These are phyloP conservation scores for Acanthurus tractus DNA, from an alignment of 2,797 vertebrate species.

Conservation along the genomic window DNA sequence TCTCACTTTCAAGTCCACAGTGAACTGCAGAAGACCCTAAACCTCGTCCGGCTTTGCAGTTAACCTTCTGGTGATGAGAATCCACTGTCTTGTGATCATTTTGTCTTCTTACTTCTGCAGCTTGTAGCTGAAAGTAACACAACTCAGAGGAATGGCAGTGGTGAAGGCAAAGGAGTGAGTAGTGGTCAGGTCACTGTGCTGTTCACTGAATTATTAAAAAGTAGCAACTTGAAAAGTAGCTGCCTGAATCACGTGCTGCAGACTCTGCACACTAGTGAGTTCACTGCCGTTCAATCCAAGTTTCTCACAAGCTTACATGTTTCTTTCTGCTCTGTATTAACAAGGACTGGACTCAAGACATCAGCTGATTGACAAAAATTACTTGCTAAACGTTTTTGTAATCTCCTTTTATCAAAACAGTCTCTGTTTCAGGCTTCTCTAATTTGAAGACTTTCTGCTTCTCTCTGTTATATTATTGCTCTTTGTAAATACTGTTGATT, in stretches of 20 bases:
- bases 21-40: constrained; percentile 41
- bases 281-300: constrained; percentile 23
- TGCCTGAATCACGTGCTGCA: constrained; percentile 33
- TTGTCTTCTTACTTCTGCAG: constrained; percentile 16
- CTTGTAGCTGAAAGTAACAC: constrained; percentile 23
- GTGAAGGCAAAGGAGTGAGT: constrained; percentile 28
- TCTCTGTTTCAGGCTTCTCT: background rate
- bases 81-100: constrained; percentile 1
- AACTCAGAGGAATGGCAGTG: constrained; percentile 19
- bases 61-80: constrained; percentile 18
- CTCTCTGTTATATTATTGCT: background rate
- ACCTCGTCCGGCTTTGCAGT: constrained; percentile 14
- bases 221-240: constrained; percentile 44
- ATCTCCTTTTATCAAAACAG: background rate
- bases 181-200: constrained; percentile 55
- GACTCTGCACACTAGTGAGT: constrained; percentile 17
- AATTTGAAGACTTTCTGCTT: background rate
- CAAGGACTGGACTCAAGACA: background rate
- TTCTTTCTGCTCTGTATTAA: constrained; percentile 26
- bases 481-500: no score
- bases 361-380: background rate
- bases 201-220: constrained; percentile 75
- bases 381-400: background rate
- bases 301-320: constrained; percentile 5
- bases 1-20: constrained; percentile 49